phyloP scores from a whole-genome alignment of 2,113 vertebrate genomes.

The Pampusana beccarii region DNA sequence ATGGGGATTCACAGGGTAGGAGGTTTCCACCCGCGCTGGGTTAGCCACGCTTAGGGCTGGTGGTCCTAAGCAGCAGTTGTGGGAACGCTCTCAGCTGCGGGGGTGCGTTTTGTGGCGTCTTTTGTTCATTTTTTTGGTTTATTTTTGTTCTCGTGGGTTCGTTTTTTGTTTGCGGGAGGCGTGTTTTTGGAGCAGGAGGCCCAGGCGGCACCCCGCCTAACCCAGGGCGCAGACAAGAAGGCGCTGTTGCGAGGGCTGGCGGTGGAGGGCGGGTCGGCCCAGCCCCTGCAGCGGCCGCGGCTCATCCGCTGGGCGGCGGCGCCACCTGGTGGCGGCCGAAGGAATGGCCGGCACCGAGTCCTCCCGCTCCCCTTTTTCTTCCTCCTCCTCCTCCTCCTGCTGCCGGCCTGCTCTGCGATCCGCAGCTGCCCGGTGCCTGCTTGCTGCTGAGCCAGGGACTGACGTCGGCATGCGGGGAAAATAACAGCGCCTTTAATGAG shows the following conservation, averaged over 20 bases:
- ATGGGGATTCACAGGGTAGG: rapidly evolving
- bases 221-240: rapidly evolving
- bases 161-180: neutral
- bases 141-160: neutral
- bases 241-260: too few relatives aligned
- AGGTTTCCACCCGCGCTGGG: too few relatives aligned
- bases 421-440: neutral
- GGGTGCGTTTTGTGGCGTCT: neutral
- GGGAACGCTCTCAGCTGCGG: too few relatives aligned
- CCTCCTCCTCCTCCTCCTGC: too few relatives aligned
- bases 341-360: neutral
- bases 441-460: neutral
- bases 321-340: neutral
- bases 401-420: neutral
- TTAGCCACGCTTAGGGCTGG: too few relatives aligned
- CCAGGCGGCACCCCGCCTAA: rapidly evolving
- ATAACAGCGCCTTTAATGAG: neutral
- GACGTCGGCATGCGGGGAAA: neutral
- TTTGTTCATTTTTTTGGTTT: neutral
- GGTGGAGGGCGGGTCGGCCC: neutral
- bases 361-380: too few relatives aligned
- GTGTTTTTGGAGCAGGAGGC: neutral
- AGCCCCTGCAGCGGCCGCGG: too few relatives aligned
- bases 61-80: neutral
- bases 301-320: neutral